Base-by-base conservation (phyloP, 2,888 invertebrate genomes). In the Aphidius colemani region DNA sequence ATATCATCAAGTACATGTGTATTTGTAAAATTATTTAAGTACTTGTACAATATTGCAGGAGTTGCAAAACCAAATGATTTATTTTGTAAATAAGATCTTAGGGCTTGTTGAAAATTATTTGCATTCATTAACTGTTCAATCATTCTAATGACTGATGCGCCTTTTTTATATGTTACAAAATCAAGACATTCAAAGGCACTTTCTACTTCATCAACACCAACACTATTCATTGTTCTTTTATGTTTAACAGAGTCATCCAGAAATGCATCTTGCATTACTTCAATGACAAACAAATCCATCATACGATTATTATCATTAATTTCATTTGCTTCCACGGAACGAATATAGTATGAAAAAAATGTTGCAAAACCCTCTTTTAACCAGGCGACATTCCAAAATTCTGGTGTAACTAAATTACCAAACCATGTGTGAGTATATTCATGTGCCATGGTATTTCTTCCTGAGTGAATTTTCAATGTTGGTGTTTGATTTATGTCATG, bases 81-180 rank as follows among this genome's bases (percentile, higher is more conserved):
- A 61, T 69, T 60, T 5, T 49, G 64, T 1, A 80, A 66, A 59
- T 75, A 78, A 11, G 63, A 66, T 53, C 57, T 64, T 51, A 80
- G 60, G 8, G 73, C 78, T 7, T 13, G 56, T 40, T 69, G 66
- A 53, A 77, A 77, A 6, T 53, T 44, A 7, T 66, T 41, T 39
- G 69, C 61, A 8, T 72, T 72, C 2, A 75, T 68, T 7, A 70
- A 60, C 6, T 72, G 67, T 2, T 66, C 59, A 2, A 74, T 59
- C 76, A 76, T 78, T 5, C 77, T 72, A n/a, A 77, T 70, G 18
- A 77, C 51, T 1, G 75, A 71, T 9, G 75, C 77, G 87, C 89
- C 88, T 83, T 89, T 89, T 64, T 85, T 84, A 66, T 89, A 89
- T 59, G 88, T 85, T 1, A 88, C 86, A 44, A 85, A 84, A 71